Evolutionary conservation across 2,797 vertebrate species (phyloP), one percentile per base, ranked within the genome.

Genomic region (Periophthalmus magnuspinnatus): DNA sequence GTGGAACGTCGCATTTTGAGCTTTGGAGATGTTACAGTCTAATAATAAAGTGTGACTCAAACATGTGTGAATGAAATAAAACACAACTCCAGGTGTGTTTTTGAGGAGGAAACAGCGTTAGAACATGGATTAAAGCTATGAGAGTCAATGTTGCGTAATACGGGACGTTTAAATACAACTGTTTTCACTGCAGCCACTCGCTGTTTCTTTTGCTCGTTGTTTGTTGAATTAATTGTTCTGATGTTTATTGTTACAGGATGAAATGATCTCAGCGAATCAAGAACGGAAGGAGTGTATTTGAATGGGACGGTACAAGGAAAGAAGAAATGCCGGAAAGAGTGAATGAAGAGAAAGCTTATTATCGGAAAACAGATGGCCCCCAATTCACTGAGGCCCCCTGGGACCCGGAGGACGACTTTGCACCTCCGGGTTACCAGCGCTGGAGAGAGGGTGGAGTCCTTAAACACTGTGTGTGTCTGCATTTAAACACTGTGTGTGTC

Each of bases 291-390:
- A 28, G 55, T 0, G 24, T 8, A 17, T 47, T 33, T 21, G n/a
- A 28, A 47, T 38, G 13, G 33, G 58, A 65, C 38, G 11, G 33
- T 34, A 67, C 34, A 64, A 19, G 72, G 63, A 63, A 74, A 22
- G 74, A 70, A 21, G 58, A 56, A 63, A 77, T 19, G 63, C 65
- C 54, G 69, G 72, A 71, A 81, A n/a, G n/a, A n/a, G n/a, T n/a
- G n/a, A n/a, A n/a, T n/a, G 87, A 81, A 85, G 85, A 81, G 86
- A 90, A 91, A 91, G 92, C 92, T 91, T 93, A 90, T 93, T 93
- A 92, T 90, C 89, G 81, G 80, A 88, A 93, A 93, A 93, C 92
- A 94, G 92, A 94, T 94, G 93, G 93, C 84, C 89, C 90, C 90
- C 91, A 89, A 91, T 89, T 89, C 90, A 91, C 87, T 77, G 82